Conservation (phyloP, 1,140 invertebrate species). For the Cyclargus thomasi region DNA sequence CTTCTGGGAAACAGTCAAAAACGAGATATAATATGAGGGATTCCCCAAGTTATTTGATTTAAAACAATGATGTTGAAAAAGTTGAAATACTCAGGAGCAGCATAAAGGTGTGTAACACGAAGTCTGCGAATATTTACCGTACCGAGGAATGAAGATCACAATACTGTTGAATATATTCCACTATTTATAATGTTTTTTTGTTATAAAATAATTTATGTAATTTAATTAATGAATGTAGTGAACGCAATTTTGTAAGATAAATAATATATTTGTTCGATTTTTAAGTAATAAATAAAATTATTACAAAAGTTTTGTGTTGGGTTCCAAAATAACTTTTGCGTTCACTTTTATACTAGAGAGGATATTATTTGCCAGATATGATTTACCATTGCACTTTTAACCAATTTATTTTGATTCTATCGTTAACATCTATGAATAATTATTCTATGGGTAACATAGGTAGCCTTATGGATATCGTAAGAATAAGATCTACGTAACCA, state of each 20-base stretch:
- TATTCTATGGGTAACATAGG: no score
- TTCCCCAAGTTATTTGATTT: not conserved
- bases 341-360: not conserved
- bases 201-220: not conserved
- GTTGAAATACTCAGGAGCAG: not conserved
- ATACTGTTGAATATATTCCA: slow-evolving; percentile 24
- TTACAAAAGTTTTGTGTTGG: no score
- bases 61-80: slow-evolving; percentile 6
- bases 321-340: not conserved
- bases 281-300: no score
- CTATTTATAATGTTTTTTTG: slow-evolving; percentile 19
- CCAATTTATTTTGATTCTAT: not conserved
- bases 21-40: slow-evolving; percentile 56
- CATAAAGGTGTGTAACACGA: slow-evolving; percentile 24
- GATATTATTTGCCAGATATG: not conserved
- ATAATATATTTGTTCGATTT: no score
- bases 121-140: not conserved
- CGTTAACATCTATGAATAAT: not conserved
- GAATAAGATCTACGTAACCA: no score
- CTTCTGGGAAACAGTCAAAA: slow-evolving; percentile 63
- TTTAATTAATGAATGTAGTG: not conserved
- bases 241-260: not conserved
- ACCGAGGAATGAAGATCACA: not conserved
- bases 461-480: no score
- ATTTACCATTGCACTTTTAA: not conserved